Percentiles rank a stretch among this genome's conserved stretches.
phyloP scores from a whole-genome alignment of 2,888 invertebrate genomes.

The Byasa hedistus region DNA sequence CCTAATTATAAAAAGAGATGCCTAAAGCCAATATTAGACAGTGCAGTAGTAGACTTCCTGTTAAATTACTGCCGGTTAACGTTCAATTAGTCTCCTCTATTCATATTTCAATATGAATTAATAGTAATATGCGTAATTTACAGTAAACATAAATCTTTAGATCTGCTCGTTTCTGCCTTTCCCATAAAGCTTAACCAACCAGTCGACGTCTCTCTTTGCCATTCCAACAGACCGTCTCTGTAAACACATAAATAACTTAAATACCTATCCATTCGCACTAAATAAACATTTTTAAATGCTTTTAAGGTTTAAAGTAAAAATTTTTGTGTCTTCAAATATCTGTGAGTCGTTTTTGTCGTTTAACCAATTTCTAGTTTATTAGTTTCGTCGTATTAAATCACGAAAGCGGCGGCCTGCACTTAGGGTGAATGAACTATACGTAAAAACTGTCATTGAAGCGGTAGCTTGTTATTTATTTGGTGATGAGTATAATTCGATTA shows the following conservation, averaged over 20 bases:
- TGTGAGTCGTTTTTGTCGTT: slow-evolving; percentile 17
- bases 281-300: slow-evolving; percentile 36
- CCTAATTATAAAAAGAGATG: too few relatives aligned
- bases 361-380: slow-evolving; percentile 25
- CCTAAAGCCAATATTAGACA: too few relatives aligned
- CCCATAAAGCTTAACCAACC: slow-evolving; percentile 5
- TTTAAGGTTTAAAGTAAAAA: slow-evolving; percentile 57
- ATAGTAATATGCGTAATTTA: neutral
- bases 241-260: slow-evolving; percentile 57
- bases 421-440: slow-evolving; percentile 43
- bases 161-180: neutral
- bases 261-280: slow-evolving; percentile 36
- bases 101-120: neutral
- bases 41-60: too few relatives aligned
- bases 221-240: slow-evolving; percentile 21
- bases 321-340: slow-evolving; percentile 52
- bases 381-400: slow-evolving; percentile 24
- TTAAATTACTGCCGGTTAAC: too few relatives aligned
- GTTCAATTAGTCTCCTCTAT: neutral
- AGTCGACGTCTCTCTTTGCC: slow-evolving; percentile 9
- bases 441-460: slow-evolving; percentile 42
- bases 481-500: slow-evolving; percentile 63
- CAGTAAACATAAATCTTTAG: neutral
- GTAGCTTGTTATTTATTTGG: slow-evolving; percentile 47
- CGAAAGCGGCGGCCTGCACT: slow-evolving; percentile 19